These are phyloP conservation scores for Artemia sinica DNA, from an alignment of 2,888 invertebrate genomes.

Conservation along the genomic window DNA sequence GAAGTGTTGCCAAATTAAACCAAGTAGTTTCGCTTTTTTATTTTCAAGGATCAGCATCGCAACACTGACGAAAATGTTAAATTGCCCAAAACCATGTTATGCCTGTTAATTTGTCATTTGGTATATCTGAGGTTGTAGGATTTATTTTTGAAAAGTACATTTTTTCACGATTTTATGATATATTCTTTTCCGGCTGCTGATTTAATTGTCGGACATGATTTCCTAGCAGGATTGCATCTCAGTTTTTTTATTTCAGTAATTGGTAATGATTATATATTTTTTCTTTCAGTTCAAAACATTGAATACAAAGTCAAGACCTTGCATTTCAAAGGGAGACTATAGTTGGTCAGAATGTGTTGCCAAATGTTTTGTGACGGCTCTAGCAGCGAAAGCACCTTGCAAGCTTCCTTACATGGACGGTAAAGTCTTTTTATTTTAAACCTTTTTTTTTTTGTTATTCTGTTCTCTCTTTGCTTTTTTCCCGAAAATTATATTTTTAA, in stretches of 20 bases:
- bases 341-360: conserved; percentile 25
- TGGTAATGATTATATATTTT: not conserved
- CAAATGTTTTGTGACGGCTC: conserved; percentile 24
- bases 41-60: too few species aligned
- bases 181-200: not conserved
- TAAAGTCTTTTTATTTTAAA: conserved; percentile 18
- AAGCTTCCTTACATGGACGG: conserved; percentile 25
- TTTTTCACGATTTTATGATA: too few species aligned
- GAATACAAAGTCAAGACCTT: conserved; percentile 24
- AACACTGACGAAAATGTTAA: too few species aligned
- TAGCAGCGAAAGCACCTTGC: conserved; percentile 22
- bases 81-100: too few species aligned
- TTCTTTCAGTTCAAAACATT: conserved; percentile 24
- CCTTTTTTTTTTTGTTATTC: not conserved
- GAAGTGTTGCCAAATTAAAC: too few species aligned
- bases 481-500: too few species aligned
- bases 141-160: too few species aligned
- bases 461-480: not conserved
- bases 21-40: too few species aligned
- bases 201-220: not conserved
- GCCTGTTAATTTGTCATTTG: too few species aligned
- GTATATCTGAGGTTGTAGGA: too few species aligned
- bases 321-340: conserved; percentile 22
- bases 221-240: not conserved
- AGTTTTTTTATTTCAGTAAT: not conserved